Evolutionary conservation across 2,113 vertebrate genomes (phyloP).

Genomic region (Macrotis lagotis): DNA sequence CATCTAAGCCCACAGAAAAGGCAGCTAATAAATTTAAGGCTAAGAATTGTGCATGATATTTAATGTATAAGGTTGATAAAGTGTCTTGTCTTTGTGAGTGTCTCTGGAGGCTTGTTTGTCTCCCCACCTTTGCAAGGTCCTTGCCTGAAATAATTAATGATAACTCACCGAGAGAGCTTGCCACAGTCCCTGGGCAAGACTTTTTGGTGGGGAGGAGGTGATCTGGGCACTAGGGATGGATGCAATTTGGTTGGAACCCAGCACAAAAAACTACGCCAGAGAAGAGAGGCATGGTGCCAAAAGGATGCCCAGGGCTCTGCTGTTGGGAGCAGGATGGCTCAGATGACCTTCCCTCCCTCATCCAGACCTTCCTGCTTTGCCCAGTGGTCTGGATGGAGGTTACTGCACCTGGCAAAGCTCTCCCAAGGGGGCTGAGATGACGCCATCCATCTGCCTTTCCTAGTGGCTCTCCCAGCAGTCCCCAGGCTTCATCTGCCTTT

Average conservation of each 20-base stretch:
- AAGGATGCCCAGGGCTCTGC: not conserved
- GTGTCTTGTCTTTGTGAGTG: not conserved
- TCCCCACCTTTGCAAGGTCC: not conserved
- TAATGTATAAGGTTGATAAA: conserved; percentile 36
- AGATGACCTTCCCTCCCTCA: not conserved
- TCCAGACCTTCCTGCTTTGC: not conserved
- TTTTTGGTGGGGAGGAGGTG: not conserved
- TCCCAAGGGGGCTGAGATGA: conserved; percentile 14
- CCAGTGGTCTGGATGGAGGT: not conserved
- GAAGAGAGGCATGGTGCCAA: fast-evolving
- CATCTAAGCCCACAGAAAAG: conserved; percentile 12
- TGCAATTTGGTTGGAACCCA: not conserved
- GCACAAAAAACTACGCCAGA: not conserved
- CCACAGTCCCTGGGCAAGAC: not conserved
- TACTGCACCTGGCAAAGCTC: conserved; percentile 1
- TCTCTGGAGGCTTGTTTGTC: not conserved
- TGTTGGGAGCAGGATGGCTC: not conserved
- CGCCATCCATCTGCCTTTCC: conserved; percentile 45
- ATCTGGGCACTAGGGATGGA: not conserved
- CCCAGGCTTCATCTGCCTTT: conserved; percentile 33
- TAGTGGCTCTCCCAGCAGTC: conserved; percentile 21
- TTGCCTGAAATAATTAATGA: not conserved
- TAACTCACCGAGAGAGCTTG: fast-evolving
- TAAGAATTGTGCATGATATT: not conserved
- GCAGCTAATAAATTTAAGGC: not conserved